Base-by-base conservation (phyloP, 2,888 invertebrate species). In the Sesia bembeciformis region DNA sequence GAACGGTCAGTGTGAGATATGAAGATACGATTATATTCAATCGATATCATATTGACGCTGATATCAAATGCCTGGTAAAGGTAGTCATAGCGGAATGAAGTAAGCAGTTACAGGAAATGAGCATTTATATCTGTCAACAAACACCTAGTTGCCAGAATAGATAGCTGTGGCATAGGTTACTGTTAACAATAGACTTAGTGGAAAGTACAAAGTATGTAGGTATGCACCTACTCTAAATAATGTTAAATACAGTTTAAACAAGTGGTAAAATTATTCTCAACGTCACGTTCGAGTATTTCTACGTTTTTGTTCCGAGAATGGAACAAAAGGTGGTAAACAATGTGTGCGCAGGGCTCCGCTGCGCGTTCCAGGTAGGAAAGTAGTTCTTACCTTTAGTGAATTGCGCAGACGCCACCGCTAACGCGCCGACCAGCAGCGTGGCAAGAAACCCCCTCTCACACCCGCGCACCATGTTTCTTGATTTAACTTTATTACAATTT, bases 371-470 rank as follows among this genome's bases (percentile, higher is more conserved):
- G 67, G 84, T 81, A 78, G 77, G 74, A 75, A 78, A 75, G 74
- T 68, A 67, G 74, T 78, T 81, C 78, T 57, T 79, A 86, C 87
- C 87, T 88, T 87, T 86, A 74, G 84, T 81, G 70, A 81, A 84
- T 71, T 85, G 81, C 72, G 84, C 77, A 66, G 82, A 82, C 80
- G 86, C 86, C 72, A 79, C 72, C 60, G 78, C 81, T 60, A 81
- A 68, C 74, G 72, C 76, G 66, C 76, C 84, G 70, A 82, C 64
- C 73, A 83, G 67, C 73, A 86, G 64, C 73, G 78, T 81, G 65
- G 76, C 76, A 61, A 81, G 63, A 64, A 80, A 68, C 65, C 77
- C 76, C 76, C 78, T 74, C 77, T 78, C 79, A 69, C 76, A 78
- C 78, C 81, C 78, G 76, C 82, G 77, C 72, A 67, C 65, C 63